These are phyloP conservation scores for Thera obeliscata DNA, from an alignment of 2,888 invertebrate genomes.

Conservation along the genomic window DNA sequence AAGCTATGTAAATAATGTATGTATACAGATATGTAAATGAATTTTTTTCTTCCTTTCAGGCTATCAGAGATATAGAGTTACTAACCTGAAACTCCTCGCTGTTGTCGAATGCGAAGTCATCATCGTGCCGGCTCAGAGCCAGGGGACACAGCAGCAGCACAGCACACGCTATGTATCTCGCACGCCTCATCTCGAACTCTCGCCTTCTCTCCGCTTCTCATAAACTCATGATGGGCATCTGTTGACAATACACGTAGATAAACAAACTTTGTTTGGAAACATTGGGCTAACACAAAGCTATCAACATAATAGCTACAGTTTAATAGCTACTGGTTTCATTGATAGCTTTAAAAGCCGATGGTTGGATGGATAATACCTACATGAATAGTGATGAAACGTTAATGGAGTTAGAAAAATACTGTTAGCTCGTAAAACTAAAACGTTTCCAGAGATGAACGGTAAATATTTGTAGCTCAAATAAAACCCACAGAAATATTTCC, in stretches of 20 bases:
- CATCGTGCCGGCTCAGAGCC: conserved; percentile 75
- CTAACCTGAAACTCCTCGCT: conserved; percentile 78
- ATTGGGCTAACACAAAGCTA: conserved; percentile 4
- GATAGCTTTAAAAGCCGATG: conserved; percentile 8
- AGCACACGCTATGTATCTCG: conserved; percentile 67
- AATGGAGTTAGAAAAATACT: conserved; percentile 10
- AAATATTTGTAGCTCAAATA: conserved; percentile 32
- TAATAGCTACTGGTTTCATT: not conserved
- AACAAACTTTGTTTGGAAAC: conserved; percentile 31
- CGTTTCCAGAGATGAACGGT: conserved; percentile 24
- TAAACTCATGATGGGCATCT: conserved; percentile 75
- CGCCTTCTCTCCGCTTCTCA: conserved; percentile 56
- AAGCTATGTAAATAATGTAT: too few relatives aligned
- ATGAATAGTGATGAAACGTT: conserved; percentile 8
- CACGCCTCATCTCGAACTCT: conserved; percentile 62
- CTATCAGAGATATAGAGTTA: not conserved
- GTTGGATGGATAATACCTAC: not conserved
- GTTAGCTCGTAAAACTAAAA: conserved; percentile 20
- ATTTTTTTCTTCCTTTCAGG: too few relatives aligned
- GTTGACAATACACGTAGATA: conserved; percentile 53
- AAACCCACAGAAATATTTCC: conserved; percentile 24
- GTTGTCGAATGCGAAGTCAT: conserved; percentile 81
- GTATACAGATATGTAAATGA: too few relatives aligned
- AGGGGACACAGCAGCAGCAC: conserved; percentile 73
- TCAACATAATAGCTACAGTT: conserved; percentile 8